Base-by-base conservation (phyloP, 2,797 vertebrate species). In the Dendrocincla tyrannina region DNA sequence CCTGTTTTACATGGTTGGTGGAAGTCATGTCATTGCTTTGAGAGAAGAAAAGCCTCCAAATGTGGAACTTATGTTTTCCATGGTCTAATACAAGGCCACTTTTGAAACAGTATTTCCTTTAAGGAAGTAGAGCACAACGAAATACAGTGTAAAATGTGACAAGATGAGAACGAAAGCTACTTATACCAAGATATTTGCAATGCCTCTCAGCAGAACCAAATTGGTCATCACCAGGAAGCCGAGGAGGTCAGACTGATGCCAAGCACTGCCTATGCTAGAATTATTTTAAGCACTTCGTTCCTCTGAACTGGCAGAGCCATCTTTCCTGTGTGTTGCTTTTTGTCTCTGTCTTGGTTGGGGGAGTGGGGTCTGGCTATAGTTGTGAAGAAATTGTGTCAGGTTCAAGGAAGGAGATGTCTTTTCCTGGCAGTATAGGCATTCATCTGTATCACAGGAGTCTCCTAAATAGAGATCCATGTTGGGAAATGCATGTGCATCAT, bases 211-310 rank as follows among this genome's bases (percentile, higher is more conserved):
- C 8, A 77, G 82, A 83, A 64, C 47, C 22, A 68, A 32, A 35
- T 81, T 28, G 5, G 14, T 79, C 1, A 0, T 67, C 37, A 28
- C 16, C 9, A 39, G 79, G 41, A 68, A 60, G 30, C 28, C 0
- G 0, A 75, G 20, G 62, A 80, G 25, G 15, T 60, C 63, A 53
- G 49, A 17, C 9, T 1, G 2, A 42, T 47, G 46, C 12, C 27
- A 25, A 78, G 63, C n/a, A 35, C 17, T 86, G 55, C 13, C 18
- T 24, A 4, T 76, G 19, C 37, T 46, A 7, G 19, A 32, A 35
- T n/a, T n/a, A 25, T 35, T 44, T 22, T 0, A 3, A 66, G 72
- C 22, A 46, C n/a, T 14, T 78, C 9, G 15, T 32, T 78, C 30
- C 35, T 88, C 14, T 32, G 55, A 55, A 42, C 23, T n/a, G 85